phyloP scores from a whole-genome alignment of 2,113 vertebrate genomes.

The Rhagologus leucostigma region DNA sequence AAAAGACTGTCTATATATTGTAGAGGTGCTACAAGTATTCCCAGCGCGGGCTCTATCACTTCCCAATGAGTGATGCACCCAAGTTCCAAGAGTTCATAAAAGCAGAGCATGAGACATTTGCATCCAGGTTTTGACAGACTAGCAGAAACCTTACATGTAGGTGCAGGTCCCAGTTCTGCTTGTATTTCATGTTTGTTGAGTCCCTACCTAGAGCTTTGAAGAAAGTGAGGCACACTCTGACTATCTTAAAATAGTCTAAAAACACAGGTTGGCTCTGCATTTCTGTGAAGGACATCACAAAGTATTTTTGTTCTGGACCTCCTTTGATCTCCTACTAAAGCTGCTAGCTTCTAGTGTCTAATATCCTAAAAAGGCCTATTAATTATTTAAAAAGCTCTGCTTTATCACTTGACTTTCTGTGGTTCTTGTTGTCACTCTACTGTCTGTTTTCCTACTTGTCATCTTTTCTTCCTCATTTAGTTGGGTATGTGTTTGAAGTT shows the following conservation, averaged over 20 bases:
- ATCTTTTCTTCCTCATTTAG: slow-evolving; percentile 2
- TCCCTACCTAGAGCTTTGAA: not conserved
- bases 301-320: not conserved
- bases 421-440: not conserved
- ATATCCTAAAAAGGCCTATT: not conserved
- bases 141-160: not conserved
- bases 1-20: not conserved
- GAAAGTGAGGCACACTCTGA: not conserved
- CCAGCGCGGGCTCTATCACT: rapidly evolving
- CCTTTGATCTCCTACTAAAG: not conserved
- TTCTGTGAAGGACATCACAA: not conserved
- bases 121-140: not conserved
- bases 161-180: not conserved
- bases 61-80: not conserved
- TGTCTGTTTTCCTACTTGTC: not conserved
- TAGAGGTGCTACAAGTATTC: not conserved
- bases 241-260: not conserved
- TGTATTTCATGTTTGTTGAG: not conserved
- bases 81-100: not conserved
- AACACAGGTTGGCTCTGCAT: not conserved
- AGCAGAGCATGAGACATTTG: not conserved
- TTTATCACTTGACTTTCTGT: not conserved
- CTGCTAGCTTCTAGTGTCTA: not conserved
- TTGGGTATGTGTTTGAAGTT: slow-evolving; percentile 9
- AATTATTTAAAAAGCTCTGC: not conserved